Conservation (phyloP, 1,140 invertebrate species). For the Drosophila malerkotliana region DNA sequence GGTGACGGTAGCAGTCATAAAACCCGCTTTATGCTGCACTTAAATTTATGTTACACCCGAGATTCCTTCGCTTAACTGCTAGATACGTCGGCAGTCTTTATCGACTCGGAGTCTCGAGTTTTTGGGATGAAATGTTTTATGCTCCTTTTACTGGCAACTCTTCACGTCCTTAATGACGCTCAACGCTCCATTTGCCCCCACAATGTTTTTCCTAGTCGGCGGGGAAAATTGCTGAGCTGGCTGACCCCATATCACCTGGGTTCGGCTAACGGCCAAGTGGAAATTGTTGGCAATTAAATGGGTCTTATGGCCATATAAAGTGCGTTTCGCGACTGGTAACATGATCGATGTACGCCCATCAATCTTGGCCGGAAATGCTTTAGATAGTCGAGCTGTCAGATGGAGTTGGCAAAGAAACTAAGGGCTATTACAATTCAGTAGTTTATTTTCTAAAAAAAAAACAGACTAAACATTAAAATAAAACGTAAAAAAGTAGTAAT, state of each 20-base stretch:
- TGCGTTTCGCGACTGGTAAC: slow-evolving; percentile 24
- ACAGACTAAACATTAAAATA: too few species aligned
- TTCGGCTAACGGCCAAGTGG: slow-evolving; percentile 17
- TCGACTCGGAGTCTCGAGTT: slow-evolving; percentile 52
- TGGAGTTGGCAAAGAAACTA: not conserved
- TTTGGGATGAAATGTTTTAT: slow-evolving; percentile 67
- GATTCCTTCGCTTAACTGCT: slow-evolving; percentile 72
- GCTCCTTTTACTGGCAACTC: slow-evolving; percentile 57
- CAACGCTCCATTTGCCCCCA: slow-evolving; percentile 50
- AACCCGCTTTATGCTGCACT: slow-evolving; percentile 77
- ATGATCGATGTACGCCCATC: slow-evolving; percentile 29
- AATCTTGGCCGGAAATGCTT: slow-evolving; percentile 9
- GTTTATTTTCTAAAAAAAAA: not conserved
- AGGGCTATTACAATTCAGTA: too few species aligned
- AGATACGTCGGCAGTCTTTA: slow-evolving; percentile 52
- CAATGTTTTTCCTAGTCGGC: slow-evolving; percentile 26
- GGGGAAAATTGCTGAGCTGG: slow-evolving; percentile 16
- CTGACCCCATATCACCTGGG: slow-evolving; percentile 16
- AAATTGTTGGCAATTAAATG: slow-evolving; percentile 41
- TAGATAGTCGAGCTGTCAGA: not conserved
- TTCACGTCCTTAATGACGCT: slow-evolving; percentile 62
- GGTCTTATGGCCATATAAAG: slow-evolving; percentile 25
- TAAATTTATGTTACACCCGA: slow-evolving; percentile 81
- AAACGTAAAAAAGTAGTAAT: too few species aligned
- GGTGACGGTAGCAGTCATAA: slow-evolving; percentile 61